phyloP scores from a whole-genome alignment of 2,113 vertebrate genomes.

The Rhinichthys klamathensis region DNA sequence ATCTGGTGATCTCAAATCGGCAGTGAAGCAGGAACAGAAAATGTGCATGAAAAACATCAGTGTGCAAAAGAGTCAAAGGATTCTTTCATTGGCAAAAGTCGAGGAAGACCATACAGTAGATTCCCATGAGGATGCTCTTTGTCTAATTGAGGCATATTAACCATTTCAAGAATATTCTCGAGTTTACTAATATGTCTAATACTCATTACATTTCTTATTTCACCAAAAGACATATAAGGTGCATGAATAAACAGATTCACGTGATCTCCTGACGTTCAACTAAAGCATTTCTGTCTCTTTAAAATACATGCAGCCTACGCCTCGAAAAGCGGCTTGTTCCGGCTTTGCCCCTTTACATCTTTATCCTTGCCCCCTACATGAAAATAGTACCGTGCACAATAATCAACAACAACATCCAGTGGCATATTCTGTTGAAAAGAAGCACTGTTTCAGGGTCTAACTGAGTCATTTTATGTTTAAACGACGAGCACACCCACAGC shows the following conservation, averaged over 20 bases:
- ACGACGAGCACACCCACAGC: not conserved
- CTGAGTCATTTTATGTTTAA: not conserved
- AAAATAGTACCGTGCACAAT: constrained; percentile 71
- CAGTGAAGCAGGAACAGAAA: not conserved
- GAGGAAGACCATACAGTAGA: not conserved
- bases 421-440: not conserved
- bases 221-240: not conserved
- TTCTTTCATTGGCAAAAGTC: not conserved
- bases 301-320: constrained; percentile 78
- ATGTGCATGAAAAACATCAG: not conserved
- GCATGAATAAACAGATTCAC: not conserved
- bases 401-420: not conserved
- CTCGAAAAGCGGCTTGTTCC: constrained; percentile 86
- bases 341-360: constrained; percentile 78
- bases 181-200: not conserved
- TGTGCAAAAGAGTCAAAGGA: not conserved
- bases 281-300: constrained; percentile 71
- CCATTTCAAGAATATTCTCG: not conserved
- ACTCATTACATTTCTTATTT: not conserved
- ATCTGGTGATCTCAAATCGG: not conserved
- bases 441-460: not conserved
- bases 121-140: not conserved
- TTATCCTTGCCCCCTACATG: constrained; percentile 73
- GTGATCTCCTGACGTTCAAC: not conserved
- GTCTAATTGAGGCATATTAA: not conserved